phyloP scores from a whole-genome alignment of 2,888 invertebrate species.

The Melanotus villosus region DNA sequence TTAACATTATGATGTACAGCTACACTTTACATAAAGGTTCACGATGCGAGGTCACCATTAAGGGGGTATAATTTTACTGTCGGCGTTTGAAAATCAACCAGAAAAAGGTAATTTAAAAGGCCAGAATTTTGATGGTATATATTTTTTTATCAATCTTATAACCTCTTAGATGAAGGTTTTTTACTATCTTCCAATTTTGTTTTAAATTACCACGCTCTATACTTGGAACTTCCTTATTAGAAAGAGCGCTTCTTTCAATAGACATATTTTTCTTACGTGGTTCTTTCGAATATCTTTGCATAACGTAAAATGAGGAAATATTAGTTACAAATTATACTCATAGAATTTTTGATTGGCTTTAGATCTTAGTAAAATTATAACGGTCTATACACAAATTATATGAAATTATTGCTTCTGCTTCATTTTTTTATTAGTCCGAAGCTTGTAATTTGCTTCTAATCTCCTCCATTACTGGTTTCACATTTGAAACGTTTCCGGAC shows the following conservation, averaged over 20 bases:
- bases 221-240: conserved; percentile 29
- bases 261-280: background rate
- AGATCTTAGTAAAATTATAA: background rate
- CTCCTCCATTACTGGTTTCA: conserved; percentile 12
- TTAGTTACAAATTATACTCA: background rate
- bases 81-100: conserved; percentile 32
- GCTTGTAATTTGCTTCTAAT: conserved; percentile 26
- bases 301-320: too few relatives aligned
- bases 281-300: background rate
- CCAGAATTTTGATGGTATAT: conserved; percentile 25
- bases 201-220: conserved; percentile 26
- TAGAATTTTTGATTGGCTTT: conserved; percentile 1
- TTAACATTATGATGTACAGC: too few relatives aligned
- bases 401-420: conserved; percentile 18
- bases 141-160: conserved; percentile 29
- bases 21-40: too few relatives aligned
- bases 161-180: conserved; percentile 4
- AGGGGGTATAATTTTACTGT: conserved; percentile 39
- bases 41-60: conserved; percentile 26
- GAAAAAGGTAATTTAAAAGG: conserved; percentile 33
- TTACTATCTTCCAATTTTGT: conserved; percentile 28
- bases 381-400: conserved; percentile 21
- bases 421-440: conserved; percentile 4
- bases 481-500: conserved; percentile 24
- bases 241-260: conserved; percentile 3